These are phyloP conservation scores for Chaetodon auriga DNA, from an alignment of 2,113 vertebrate genomes.

Conservation along the genomic window DNA sequence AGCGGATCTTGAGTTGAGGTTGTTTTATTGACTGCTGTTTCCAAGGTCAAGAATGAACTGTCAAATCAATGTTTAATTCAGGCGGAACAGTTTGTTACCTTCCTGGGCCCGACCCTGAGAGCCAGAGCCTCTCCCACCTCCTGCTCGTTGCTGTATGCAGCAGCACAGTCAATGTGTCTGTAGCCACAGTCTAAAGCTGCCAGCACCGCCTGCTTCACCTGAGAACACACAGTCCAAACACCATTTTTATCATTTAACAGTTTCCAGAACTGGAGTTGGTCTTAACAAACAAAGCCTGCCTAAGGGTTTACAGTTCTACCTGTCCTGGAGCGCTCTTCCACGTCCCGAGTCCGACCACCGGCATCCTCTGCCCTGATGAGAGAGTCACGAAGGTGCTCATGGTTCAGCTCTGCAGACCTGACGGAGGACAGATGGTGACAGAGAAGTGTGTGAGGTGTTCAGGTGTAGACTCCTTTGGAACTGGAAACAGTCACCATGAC, in stretches of 20 bases:
- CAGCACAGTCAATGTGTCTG: slow-evolving; percentile 85
- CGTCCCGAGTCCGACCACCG: slow-evolving; percentile 81
- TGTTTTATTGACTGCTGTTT: not conserved
- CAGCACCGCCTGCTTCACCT: slow-evolving; percentile 84
- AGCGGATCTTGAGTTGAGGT: not conserved
- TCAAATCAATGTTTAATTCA: not conserved
- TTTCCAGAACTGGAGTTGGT: not conserved
- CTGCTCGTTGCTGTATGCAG: slow-evolving; percentile 81
- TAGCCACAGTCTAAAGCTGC: slow-evolving; percentile 83
- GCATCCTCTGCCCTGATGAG: slow-evolving; percentile 78
- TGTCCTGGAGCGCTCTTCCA: slow-evolving; percentile 84
- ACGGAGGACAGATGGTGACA: not conserved
- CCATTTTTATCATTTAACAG: not conserved
- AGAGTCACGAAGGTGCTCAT: slow-evolving; percentile 78
- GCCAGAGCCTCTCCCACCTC: slow-evolving; percentile 82
- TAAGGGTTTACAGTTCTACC: slow-evolving; percentile 31
- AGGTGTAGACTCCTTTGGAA: not conserved
- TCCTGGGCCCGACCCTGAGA: slow-evolving; percentile 74
- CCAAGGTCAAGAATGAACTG: not conserved
- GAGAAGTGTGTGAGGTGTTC: slow-evolving; percentile 12
- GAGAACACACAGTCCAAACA: not conserved
- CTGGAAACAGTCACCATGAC: slow-evolving; percentile 51
- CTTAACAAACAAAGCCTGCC: not conserved
- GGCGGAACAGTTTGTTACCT: slow-evolving; percentile 67
- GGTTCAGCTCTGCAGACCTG: slow-evolving; percentile 33